Evolutionary conservation across 2,113 vertebrate genomes (phyloP), one percentile per base, ranked within the genome.

Genomic region (Ailurus styani): DNA sequence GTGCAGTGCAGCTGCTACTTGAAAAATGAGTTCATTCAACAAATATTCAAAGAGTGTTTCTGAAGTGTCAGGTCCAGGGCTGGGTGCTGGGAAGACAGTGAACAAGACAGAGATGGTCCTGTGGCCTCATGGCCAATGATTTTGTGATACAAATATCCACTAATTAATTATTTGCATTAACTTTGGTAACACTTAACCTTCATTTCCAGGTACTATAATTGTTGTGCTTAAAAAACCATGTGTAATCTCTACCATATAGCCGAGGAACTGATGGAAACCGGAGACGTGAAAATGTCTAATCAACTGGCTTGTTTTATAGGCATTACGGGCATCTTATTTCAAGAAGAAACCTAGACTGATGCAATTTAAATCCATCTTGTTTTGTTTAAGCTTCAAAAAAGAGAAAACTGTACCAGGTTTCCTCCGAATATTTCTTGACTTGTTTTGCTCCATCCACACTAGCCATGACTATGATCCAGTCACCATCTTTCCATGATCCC

Each of bases 321-420:
- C 23, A 72, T 82, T 47, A 75, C 0, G 27, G 55, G 34, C 45
- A 78, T 87, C 31, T 82, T 82, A 95, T 88, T 94, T 96, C 54
- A 91, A 91, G 83, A 91, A 95, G 64, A 86, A 97, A 50, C 11
- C 45, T 79, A 88, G 73, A 77, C 64, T 92, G 77, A 23, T 77
- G n/a, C 78, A 57, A 93, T 86, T 96, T 92, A 83, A 95, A 89
- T 34, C 57, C 66, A 70, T 70, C 54, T 90, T 72, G 47, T 91
- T 85, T 94, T 75, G 37, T 75, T 85, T 72, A 95, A 95, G 21
- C 8, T 87, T 93, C 45, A 89, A 47, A 88, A 78, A 87, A 90
- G 78, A 82, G n/a, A 77, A 91, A 90, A 83, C 31, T 87, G 62
- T 27, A 84, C 85, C 15, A 64, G 83, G 25, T 45, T 73, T 54